phyloP scores from a whole-genome alignment of 1,140 invertebrate species.

The Rhagoletis zephyria region DNA sequence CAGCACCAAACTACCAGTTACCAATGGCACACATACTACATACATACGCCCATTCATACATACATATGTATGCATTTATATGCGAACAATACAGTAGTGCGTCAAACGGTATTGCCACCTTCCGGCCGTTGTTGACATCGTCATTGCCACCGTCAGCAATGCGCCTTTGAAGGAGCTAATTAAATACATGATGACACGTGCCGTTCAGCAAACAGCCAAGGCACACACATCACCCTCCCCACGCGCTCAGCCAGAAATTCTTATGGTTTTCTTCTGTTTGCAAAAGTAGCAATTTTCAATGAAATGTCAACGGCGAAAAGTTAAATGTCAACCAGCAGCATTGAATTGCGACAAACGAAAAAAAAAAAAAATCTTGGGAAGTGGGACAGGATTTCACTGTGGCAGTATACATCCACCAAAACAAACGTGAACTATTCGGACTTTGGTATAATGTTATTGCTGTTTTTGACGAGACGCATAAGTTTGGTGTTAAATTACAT shows the following conservation, averaged over 20 bases:
- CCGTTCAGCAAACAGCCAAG: constrained; percentile 59
- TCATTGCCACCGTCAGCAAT: constrained; percentile 67
- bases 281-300: constrained; percentile 14
- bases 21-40: background rate
- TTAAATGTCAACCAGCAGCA: constrained; percentile 35
- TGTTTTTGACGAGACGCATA: constrained; percentile 21
- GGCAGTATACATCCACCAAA: background rate
- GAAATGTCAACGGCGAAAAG: constrained; percentile 39
- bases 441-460: background rate
- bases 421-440: background rate
- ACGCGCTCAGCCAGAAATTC: background rate
- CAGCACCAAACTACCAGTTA: constrained; percentile 16
- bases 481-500: constrained; percentile 14
- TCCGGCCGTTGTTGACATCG: constrained; percentile 56
- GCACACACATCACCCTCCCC: background rate
- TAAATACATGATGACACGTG: constrained; percentile 72
- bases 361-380: background rate
- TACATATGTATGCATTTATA: background rate
- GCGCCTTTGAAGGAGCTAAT: constrained; percentile 68
- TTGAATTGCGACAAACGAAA: background rate
- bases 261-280: constrained; percentile 22
- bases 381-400: background rate
- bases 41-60: background rate
- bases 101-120: background rate
- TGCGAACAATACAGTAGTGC: background rate